Conservation (phyloP, 2,888 invertebrate species). For the Spilarctia lutea region DNA sequence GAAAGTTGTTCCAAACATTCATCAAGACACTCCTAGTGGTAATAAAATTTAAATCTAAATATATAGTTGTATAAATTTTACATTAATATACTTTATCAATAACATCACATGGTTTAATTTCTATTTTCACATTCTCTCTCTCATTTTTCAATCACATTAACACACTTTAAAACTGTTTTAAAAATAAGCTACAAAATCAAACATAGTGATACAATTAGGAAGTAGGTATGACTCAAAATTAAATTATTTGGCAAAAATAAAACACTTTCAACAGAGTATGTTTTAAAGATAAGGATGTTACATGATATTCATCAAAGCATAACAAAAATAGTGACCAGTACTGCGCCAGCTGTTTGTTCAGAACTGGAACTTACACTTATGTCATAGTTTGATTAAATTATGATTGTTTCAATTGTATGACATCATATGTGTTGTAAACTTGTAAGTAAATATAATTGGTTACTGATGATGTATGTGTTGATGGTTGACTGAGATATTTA, state of each 20-base stretch:
- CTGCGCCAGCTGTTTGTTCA: conserved; percentile 43
- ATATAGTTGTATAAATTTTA: neutral
- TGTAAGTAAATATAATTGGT: conserved; percentile 26
- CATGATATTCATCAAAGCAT: conserved; percentile 73
- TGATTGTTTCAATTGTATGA: conserved; percentile 45
- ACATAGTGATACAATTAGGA: conserved; percentile 46
- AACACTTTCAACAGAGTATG: conserved; percentile 70
- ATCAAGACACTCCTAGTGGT: conserved; percentile 6
- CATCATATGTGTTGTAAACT: conserved; percentile 39
- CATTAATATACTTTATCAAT: neutral
- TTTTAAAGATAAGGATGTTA: conserved; percentile 66
- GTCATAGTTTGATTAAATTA: conserved; percentile 64
- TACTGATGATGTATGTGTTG: conserved; percentile 17
- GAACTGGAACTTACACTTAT: conserved; percentile 55
- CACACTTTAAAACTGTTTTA: neutral
- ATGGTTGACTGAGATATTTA: neutral
- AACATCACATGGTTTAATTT: neutral
- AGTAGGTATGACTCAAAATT: conserved; percentile 47
- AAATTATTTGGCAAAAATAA: conserved; percentile 65
- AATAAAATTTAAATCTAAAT: conserved; percentile 7
- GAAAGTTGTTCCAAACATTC: conserved; percentile 34
- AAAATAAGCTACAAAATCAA: conserved; percentile 11
- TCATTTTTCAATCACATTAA: neutral
- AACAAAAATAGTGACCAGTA: conserved; percentile 58
- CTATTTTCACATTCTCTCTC: neutral